Percentiles rank a stretch among this genome's conserved stretches.
These are phyloP conservation scores for Mythimna albipuncta DNA, from an alignment of 2,888 invertebrate species.

Conservation along the genomic window DNA sequence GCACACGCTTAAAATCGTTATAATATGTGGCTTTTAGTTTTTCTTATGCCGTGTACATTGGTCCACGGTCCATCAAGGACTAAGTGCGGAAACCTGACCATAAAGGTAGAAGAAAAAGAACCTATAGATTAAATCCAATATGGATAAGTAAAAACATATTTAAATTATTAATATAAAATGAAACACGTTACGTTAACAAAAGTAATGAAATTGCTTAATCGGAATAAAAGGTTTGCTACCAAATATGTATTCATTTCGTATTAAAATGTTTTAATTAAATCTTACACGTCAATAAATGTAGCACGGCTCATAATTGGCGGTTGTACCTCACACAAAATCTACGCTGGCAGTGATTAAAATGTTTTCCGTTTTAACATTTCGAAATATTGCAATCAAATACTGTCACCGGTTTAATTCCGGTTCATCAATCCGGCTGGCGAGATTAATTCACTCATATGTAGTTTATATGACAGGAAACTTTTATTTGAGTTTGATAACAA, in stretches of 20 bases:
- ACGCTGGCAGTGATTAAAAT: constrained; percentile 48
- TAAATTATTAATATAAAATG: background rate
- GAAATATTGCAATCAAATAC: constrained; percentile 56
- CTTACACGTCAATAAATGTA: constrained; percentile 50
- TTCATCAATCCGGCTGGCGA: constrained; percentile 42
- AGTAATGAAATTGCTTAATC: constrained; percentile 17
- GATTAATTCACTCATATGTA: constrained; percentile 44
- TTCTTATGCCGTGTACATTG: too few relatives aligned
- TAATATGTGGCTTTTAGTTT: too few relatives aligned
- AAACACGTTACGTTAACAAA: background rate
- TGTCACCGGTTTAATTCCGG: constrained; percentile 55
- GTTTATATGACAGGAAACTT: constrained; percentile 40
- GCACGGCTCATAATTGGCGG: constrained; percentile 56
- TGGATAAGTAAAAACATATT: background rate
- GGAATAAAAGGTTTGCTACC: constrained; percentile 17
- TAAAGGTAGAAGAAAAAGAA: too few relatives aligned
- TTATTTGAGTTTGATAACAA: constrained; percentile 47
- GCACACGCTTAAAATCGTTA: background rate
- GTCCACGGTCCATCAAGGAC: too few relatives aligned
- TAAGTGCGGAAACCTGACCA: too few relatives aligned
- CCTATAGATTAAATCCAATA: background rate
- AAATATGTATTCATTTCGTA: constrained; percentile 25
- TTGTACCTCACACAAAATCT: constrained; percentile 43
- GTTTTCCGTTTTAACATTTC: constrained; percentile 46
- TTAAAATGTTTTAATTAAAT: constrained; percentile 57